phyloP scores from a whole-genome alignment of 2,797 vertebrate genomes.

The Kryptolebias ocellatus region DNA sequence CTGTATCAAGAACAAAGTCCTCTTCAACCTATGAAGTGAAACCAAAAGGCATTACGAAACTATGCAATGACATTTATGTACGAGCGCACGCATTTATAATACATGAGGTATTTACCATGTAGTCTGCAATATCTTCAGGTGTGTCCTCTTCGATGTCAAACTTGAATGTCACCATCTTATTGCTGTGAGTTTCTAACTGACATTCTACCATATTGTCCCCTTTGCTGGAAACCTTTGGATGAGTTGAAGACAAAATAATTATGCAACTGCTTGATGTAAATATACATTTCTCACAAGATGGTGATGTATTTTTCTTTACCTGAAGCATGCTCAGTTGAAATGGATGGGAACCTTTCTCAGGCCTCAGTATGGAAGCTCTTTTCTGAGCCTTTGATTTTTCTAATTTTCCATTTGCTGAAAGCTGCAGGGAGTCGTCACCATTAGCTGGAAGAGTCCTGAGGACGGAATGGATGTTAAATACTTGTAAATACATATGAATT shows the following conservation, averaged over 20 bases:
- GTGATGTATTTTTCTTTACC: constrained; percentile 68
- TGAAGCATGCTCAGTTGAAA: constrained; percentile 93
- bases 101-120: constrained; percentile 84
- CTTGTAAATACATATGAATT: constrained; percentile 1
- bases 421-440: constrained; percentile 74
- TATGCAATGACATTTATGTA: not conserved
- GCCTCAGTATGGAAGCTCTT: constrained; percentile 84
- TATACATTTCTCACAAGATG: not conserved
- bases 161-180: constrained; percentile 98
- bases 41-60: not conserved
- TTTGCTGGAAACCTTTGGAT: constrained; percentile 85
- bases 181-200: constrained; percentile 94
- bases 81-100: not conserved
- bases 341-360: constrained; percentile 85
- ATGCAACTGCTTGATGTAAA: not conserved
- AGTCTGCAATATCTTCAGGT: constrained; percentile 93
- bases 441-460: constrained; percentile 73
- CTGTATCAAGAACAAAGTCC: constrained; percentile 90
- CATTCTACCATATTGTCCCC: constrained; percentile 97
- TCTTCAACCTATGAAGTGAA: constrained; percentile 87
- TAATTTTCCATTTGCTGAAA: constrained; percentile 84
- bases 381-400: constrained; percentile 87
- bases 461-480: constrained; percentile 17
- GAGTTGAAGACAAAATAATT: too few relatives aligned
- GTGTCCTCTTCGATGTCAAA: constrained; percentile 95